Conservation (phyloP, 2,888 invertebrate species). For the Mythimna impura region DNA sequence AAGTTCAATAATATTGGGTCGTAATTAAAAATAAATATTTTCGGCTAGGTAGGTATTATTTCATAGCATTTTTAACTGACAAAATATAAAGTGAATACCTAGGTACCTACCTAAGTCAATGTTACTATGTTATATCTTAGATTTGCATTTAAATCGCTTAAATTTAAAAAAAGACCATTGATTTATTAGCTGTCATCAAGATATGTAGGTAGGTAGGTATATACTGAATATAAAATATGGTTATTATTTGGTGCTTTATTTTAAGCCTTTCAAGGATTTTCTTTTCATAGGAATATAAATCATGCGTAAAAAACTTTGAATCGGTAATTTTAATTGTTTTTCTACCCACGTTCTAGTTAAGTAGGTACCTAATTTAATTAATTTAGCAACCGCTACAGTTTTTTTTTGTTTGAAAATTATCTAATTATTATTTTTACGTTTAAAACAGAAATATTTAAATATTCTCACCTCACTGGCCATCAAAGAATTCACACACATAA, state of each 20-base stretch:
- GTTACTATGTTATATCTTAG: not conserved
- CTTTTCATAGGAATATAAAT: not conserved
- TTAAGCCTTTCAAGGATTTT: conserved; percentile 12
- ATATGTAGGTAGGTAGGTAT: not conserved
- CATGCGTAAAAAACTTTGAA: not conserved
- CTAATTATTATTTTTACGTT: not conserved
- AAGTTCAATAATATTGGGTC: conserved; percentile 5
- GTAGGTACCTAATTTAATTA: not conserved
- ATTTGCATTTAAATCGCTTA: not conserved
- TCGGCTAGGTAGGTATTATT: not conserved
- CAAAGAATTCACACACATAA: conserved; percentile 63
- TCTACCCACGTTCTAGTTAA: conserved; percentile 1
- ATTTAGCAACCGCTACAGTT: not conserved
- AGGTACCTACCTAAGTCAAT: not conserved
- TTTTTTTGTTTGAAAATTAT: not conserved
- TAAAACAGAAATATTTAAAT: not conserved
- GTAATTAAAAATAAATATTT: not conserved
- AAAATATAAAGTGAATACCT: not conserved
- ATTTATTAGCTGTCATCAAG: not conserved
- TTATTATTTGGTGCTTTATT: conserved; percentile 19
- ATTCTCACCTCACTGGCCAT: conserved; percentile 68
- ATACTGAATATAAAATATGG: not conserved
- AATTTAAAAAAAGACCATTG: not conserved
- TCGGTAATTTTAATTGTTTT: not conserved
- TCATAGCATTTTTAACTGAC: not conserved